Base-by-base conservation (phyloP, 2,113 vertebrate genomes). In the Archocentrus centrarchus region DNA sequence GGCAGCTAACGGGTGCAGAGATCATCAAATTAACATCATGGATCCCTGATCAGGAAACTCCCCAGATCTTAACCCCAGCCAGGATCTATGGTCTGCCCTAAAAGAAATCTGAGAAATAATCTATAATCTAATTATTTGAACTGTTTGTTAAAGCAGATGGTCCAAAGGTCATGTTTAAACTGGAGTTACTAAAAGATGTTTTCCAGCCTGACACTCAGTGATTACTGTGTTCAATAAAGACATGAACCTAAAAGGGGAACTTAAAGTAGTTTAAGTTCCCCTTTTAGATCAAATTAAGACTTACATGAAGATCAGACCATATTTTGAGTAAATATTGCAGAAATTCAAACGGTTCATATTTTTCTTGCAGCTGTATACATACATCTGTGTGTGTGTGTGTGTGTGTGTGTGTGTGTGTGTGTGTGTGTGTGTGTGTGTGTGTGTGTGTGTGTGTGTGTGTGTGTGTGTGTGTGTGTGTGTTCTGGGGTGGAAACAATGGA, bases 401-500 rank as follows among this genome's bases (percentile, higher is more conserved):
- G 15, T 32, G 44, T 22, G 2, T 59, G 64, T 30, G 64, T 53
- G 68, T 73, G 17, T 73, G 15, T 32, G 44, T 22, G 2, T 59
- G 64, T 30, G 64, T 53, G 68, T 73, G 17, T 73, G 15, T 32
- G 44, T 22, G 2, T 59, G 64, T 20, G 11, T 70, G 9, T 39
- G 7, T 55, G 17, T 20, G 50, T 53, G 50, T 53, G 50, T 50
- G n/a, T 24, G 27, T 60, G 58, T n/a, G 3, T 13, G 60, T 3
- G 30, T 11, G 17, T 2, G 5, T 8, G 15, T 32, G 44, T 22
- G 2, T 59, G 64, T 30, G 64, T 53, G 68, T 73, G 17, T 73
- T 55, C 68, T 55, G 18, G 68, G 0, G 10, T 4, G 62, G 13
- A 53, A 32, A 70, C 55, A 73, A 82, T 86, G 81, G 75, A 83